Base-by-base conservation (phyloP, 2,113 vertebrate species). In the Cathartes aura region DNA sequence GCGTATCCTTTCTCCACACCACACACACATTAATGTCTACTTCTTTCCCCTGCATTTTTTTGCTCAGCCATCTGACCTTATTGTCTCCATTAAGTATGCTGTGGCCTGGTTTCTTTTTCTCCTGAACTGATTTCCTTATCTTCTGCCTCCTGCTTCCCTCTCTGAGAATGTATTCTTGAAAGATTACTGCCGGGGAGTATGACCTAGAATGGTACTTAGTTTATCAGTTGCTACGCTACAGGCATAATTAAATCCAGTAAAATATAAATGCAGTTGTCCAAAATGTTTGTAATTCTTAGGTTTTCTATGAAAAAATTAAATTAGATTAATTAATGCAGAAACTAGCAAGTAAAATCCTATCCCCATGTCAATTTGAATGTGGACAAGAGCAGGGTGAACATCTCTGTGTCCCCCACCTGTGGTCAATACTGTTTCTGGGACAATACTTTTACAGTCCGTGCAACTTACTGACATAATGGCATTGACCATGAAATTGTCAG, bases 111-210 rank as follows among this genome's bases (percentile, higher is more conserved):
- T 95, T 91, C 67, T 64, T 82, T 82, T 82, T 76, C 63, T 40
- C 14, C 27, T 86, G 40, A 83, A 64, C 71, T 81, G 55, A 76
- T 81, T 94, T 96, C 50, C 59, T 94, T 92, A 84, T 94, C 91
- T 79, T 93, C n/a, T 15, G 47, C 90, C 60, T 94, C 68, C 64
- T 50, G 22, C 72, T 93, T 93, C 52, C n/a, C 59, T 85, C 66
- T 47, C 93, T 36, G 47, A 87, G 68, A 96, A 87, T 45, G 60
- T 78, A 60, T 68, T 96, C 64, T 88, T 80, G 72, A 75, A 96
- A 95, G 93, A 95, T 94, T 94, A 91, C 40, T 90, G 56, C 62
- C 45, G 82, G 52, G 29, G 89, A 91, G 32, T 84, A 56, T 90
- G 81, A 85, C 95, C 83, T 91, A 94, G 78, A 93, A 87, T 93